Conservation (phyloP, 2,113 vertebrate genomes). For the Apteryx owenii region DNA sequence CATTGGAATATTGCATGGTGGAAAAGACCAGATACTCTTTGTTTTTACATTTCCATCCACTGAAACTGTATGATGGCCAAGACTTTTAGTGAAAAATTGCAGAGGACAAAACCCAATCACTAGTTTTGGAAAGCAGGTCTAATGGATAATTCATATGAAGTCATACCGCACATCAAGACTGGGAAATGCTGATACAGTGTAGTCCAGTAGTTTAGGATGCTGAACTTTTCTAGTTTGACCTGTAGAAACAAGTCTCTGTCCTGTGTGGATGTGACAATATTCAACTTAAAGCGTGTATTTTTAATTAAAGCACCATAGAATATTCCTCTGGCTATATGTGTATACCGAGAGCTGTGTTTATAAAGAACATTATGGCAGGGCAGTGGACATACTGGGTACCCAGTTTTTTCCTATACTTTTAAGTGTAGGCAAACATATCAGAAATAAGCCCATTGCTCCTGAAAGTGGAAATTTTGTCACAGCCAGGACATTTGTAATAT, state of each 20-base stretch:
- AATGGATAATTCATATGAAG: neutral
- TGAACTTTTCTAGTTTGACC: neutral
- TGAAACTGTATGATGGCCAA: neutral
- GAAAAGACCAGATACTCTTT: neutral
- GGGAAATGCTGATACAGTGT: neutral
- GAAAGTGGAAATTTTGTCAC: neutral
- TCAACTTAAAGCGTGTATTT: neutral
- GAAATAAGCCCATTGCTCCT: neutral
- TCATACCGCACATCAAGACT: neutral
- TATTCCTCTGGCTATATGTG: neutral
- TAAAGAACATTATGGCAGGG: neutral
- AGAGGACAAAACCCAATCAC: neutral
- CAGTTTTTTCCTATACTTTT: neutral
- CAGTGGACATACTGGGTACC: neutral
- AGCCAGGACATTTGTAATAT: neutral
- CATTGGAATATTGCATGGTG: neutral
- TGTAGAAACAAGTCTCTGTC: neutral
- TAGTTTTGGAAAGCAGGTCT: neutral
- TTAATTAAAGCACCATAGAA: constrained; percentile 42
- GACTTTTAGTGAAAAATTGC: neutral
- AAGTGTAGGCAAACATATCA: neutral
- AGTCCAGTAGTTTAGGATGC: neutral
- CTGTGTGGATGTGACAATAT: neutral
- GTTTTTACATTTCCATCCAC: neutral
- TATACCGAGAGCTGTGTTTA: neutral